These are phyloP conservation scores for Coptodon bakossiorum DNA, from an alignment of 2,113 vertebrate species.

Conservation along the genomic window DNA sequence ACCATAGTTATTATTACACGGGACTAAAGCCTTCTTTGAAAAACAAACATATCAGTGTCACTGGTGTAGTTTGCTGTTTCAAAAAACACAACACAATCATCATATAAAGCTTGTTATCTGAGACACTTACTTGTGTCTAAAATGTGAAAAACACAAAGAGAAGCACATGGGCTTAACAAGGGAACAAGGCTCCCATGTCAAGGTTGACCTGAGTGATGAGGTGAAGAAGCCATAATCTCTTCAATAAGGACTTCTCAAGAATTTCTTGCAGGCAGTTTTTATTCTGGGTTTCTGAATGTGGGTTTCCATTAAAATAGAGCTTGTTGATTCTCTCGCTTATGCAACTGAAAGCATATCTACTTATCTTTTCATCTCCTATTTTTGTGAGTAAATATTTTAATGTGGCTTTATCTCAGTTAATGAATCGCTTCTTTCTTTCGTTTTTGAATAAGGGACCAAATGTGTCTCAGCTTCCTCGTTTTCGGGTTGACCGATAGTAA, in stretches of 20 bases:
- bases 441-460: background rate
- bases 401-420: background rate
- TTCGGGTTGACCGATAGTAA: slow-evolving; percentile 36
- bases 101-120: background rate
- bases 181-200: background rate
- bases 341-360: background rate
- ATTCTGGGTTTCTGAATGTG: background rate
- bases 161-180: background rate
- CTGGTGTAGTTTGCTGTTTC: background rate
- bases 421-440: background rate
- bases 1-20: background rate
- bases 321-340: background rate
- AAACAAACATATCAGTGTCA: background rate
- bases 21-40: background rate
- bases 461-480: background rate
- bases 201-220: background rate
- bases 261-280: background rate
- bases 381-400: background rate
- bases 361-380: background rate
- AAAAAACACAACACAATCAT: background rate
- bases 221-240: background rate
- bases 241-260: background rate
- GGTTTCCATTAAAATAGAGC: background rate
- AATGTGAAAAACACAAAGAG: background rate
- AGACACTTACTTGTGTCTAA: background rate